A percentile compares a stretch with the other conserved stretches of the same genome.
Evolutionary conservation across 2,888 invertebrate genomes (phyloP).

Genomic region (Poecilus cupreus): DNA sequence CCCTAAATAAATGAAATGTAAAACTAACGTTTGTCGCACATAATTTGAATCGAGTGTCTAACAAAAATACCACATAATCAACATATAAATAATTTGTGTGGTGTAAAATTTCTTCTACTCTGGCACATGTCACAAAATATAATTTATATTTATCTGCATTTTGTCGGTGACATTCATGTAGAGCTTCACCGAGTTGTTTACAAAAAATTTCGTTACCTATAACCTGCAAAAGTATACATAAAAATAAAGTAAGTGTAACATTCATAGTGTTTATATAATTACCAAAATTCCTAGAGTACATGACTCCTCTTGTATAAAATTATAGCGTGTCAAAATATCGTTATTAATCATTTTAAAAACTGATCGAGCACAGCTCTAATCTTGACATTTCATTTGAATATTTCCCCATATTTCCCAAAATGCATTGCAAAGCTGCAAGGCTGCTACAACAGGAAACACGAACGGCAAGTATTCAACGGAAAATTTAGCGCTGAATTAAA

Average conservation of each 20-base stretch:
- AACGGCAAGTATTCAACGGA: too few relatives aligned
- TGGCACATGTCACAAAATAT: neutral
- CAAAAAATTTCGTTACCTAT: conserved; percentile 17
- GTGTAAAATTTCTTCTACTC: conserved; percentile 7
- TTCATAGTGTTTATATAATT: neutral
- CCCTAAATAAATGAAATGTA: neutral
- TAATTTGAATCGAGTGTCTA: conserved; percentile 14
- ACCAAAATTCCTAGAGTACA: conserved; percentile 5
- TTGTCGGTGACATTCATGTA: neutral
- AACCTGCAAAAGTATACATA: conserved; percentile 34
- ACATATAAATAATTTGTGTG: neutral
- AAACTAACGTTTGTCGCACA: conserved; percentile 28
- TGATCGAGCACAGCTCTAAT: too few relatives aligned
- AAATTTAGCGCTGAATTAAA: too few relatives aligned
- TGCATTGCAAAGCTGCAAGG: too few relatives aligned
- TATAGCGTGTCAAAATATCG: neutral
- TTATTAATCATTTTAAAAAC: too few relatives aligned
- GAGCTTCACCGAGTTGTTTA: neutral
- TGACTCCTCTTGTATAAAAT: neutral
- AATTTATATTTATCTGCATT: conserved; percentile 15
- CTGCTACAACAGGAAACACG: too few relatives aligned
- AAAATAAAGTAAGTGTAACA: neutral
- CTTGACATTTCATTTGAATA: too few relatives aligned
- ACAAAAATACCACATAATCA: conserved; percentile 44
- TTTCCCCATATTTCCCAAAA: too few relatives aligned